Evolutionary conservation across 2,113 vertebrate genomes (phyloP), one percentile per base, ranked within the genome.

Genomic region (Tragelaphus strepsiceros): DNA sequence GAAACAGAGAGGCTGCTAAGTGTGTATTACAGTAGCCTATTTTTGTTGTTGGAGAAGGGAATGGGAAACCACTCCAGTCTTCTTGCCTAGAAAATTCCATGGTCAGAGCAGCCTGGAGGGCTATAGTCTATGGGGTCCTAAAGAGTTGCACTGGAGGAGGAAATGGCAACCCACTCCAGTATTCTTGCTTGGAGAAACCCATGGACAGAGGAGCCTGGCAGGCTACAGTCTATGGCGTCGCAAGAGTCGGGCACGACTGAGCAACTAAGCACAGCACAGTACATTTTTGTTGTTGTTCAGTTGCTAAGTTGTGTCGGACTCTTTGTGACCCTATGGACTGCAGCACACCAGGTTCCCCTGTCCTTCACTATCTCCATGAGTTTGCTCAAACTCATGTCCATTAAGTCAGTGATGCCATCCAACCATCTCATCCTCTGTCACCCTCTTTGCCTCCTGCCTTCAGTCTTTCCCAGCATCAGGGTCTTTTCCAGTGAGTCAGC

Each of bases 181-280:
- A 71, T 71, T 71, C 67, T 39, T 71, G 1, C 10, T 21, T 71
- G 19, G n/a, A 39, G 67, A 71, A 71, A 22, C n/a, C 19, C 67
- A 71, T 22, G 67, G 9, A 71, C 19, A 71, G 19, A 71, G n/a
- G 19, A 71, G 17, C n/a, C n/a, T 39, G n/a, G n/a, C 9, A 71
- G 10, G 10, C 19, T 71, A 39, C n/a, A 71, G 67, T 39, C n/a
- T 35, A 12, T 71, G 19, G 19, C 1, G 19, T 71, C 10, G 0
- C 67, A 71, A 71, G 19, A 22, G 19, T 35, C 1, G 0, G n/a
- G 39, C 2, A 71, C 0, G 4, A 35, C 35, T 71, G 19, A 71
- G n/a, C 0, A 5, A 71, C 67, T 71, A 71, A 71, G n/a, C n/a
- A 35, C 10, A 71, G 10, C 19, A 22, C n/a, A 22, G n/a, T 35